phyloP scores from a whole-genome alignment of 2,888 invertebrate genomes.

The Anthoptus insignis region DNA sequence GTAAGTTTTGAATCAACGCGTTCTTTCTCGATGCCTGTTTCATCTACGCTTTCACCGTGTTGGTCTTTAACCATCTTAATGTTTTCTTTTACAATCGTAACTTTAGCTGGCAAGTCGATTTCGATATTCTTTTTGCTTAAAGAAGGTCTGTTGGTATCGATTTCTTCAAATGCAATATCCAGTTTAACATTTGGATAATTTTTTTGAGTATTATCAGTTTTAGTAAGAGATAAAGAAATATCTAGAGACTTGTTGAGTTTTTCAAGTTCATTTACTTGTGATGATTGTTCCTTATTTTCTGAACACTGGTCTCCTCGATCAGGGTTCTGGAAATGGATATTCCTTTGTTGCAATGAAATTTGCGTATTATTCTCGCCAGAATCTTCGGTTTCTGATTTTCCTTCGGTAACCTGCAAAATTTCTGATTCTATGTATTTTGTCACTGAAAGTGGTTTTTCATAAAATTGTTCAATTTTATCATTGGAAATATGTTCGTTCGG shows the following conservation, averaged over 20 bases:
- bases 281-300: not conserved
- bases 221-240: slow-evolving; percentile 69
- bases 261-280: slow-evolving; percentile 7
- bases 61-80: slow-evolving; percentile 50
- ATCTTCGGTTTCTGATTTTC: slow-evolving; percentile 3
- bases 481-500: slow-evolving; percentile 59
- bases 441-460: slow-evolving; percentile 61
- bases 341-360: slow-evolving; percentile 68
- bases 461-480: slow-evolving; percentile 56
- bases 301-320: not conserved
- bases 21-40: slow-evolving; percentile 39
- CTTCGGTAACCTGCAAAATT: slow-evolving; percentile 46
- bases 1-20: too few relatives aligned
- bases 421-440: slow-evolving; percentile 65
- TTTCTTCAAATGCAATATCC: slow-evolving; percentile 68
- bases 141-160: slow-evolving; percentile 58
- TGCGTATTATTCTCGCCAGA: slow-evolving; percentile 60
- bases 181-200: slow-evolving; percentile 67
- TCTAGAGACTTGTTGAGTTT: slow-evolving; percentile 62
- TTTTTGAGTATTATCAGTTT: slow-evolving; percentile 58
- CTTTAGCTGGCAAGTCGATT: slow-evolving; percentile 66
- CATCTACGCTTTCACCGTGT: slow-evolving; percentile 75
- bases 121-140: slow-evolving; percentile 74
- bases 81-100: slow-evolving; percentile 59
- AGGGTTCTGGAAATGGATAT: slow-evolving; percentile 43